Conservation (phyloP, 2,888 invertebrate species). For the Deroplatys truncata region DNA sequence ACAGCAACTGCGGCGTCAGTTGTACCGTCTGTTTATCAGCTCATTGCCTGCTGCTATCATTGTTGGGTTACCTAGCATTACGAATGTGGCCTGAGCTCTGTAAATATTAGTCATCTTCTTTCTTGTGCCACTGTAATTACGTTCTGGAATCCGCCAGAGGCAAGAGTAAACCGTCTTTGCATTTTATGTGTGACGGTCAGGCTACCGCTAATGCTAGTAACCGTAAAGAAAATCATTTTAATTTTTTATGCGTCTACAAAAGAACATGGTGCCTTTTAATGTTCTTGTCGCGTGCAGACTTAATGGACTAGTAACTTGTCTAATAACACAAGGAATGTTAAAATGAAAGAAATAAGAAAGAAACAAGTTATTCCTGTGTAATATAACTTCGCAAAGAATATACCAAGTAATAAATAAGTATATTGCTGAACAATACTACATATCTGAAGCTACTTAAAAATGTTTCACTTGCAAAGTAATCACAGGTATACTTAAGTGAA, state of each 20-base stretch:
- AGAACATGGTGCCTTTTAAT: not conserved
- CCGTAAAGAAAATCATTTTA: not conserved
- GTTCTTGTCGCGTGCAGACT: conserved; percentile 3
- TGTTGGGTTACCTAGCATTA: not conserved
- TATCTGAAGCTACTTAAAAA: no score
- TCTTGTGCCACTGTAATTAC: not conserved
- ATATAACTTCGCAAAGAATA: no score
- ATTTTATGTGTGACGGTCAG: not conserved
- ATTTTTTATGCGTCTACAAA: not conserved
- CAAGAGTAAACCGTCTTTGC: not conserved
- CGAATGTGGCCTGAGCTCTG: not conserved
- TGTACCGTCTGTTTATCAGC: no score
- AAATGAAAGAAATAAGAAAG: no score
- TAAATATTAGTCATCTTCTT: not conserved
- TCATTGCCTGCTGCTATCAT: no score
- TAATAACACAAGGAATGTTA: not conserved
- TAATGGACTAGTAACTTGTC: not conserved
- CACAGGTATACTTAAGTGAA: no score
- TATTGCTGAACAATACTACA: no score
- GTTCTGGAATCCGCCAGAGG: not conserved
- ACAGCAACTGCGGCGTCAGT: no score
- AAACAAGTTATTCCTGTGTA: no score
- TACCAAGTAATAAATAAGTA: no score
- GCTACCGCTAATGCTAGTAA: not conserved
- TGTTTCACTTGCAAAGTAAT: no score